A percentile compares a stretch with the other conserved stretches of the same genome.
These are phyloP conservation scores for Gila orcuttii DNA, from an alignment of 2,113 vertebrate species.

Conservation along the genomic window DNA sequence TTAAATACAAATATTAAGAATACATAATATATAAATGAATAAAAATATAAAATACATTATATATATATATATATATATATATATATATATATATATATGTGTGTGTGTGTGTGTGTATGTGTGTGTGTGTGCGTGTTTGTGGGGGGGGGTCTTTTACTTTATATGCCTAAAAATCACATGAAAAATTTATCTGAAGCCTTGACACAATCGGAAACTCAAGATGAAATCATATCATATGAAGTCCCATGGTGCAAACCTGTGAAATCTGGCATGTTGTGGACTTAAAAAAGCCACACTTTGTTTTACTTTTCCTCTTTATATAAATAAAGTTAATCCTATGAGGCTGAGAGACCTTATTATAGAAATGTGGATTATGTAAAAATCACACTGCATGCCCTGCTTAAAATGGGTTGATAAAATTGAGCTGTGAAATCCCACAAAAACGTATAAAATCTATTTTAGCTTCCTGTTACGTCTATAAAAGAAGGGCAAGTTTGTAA, in stretches of 20 bases:
- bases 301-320: neutral
- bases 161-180: neutral
- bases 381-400: slow-evolving; percentile 19
- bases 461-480: neutral
- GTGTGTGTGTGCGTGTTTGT: no score
- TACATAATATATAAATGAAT: no score
- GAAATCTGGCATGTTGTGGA: neutral
- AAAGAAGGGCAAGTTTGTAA: neutral
- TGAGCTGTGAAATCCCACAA: neutral
- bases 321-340: neutral
- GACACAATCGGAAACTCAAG: neutral
- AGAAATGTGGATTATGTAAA: slow-evolving; percentile 17
- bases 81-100: no score
- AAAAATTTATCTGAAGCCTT: neutral
- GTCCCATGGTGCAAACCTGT: neutral
- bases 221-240: neutral
- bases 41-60: no score
- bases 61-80: no score
- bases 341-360: neutral
- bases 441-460: slow-evolving; percentile 15
- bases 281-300: neutral
- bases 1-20: no score
- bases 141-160: neutral
- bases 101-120: no score
- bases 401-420: slow-evolving; percentile 3